Base-by-base conservation (phyloP, 2,113 vertebrate species). In the Dascyllus trimaculatus region DNA sequence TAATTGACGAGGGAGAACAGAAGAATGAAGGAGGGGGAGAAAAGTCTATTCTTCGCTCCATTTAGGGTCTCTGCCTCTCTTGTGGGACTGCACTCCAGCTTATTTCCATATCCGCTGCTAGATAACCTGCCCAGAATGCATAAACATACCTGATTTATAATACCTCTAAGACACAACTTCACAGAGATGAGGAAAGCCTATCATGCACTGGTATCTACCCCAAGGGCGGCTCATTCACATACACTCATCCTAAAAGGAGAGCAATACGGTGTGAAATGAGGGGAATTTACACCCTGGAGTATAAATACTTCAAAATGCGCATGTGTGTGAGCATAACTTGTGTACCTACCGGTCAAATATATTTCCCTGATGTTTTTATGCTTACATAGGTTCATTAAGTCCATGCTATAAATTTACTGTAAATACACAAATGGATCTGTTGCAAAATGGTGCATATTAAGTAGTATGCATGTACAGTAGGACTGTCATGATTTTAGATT, bases 11-110 rank as follows among this genome's bases (percentile, higher is more conserved):
- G 26, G 22, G 46, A 57, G 65, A 29, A 21, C 4, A 58, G 59
- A 68, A 35, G 32, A 53, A 49, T n/a, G 22, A 21, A 35, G 43
- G 51, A 71, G 66, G 83, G 68, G 75, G 62, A 56, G 70, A 75
- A 79, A 0, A 25, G 0, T 8, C 56, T 48, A 21, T 74, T 26
- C 57, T 65, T 85, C 40, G 17, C 85, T 88, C 90, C 92, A 88
- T 92, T 82, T 91, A 91, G 65, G 86, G 91, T 74, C 57, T 84
- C 51, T 56, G 60, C 52, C 9, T 74, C 74, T 61, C 59, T 63
- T 14, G 13, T 49, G 63, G 54, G 4, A n/a, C 78, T 29, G 58
- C 78, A 71, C 43, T 77, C 63, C 65, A 84, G 65, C 56, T 68
- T 53, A 75, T 76, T 85, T 82, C 82, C 80, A 88, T 69, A 83